Evolutionary conservation across 2,113 vertebrate genomes (phyloP), one percentile per base, ranked within the genome.

Genomic region (Chaetodon auriga): DNA sequence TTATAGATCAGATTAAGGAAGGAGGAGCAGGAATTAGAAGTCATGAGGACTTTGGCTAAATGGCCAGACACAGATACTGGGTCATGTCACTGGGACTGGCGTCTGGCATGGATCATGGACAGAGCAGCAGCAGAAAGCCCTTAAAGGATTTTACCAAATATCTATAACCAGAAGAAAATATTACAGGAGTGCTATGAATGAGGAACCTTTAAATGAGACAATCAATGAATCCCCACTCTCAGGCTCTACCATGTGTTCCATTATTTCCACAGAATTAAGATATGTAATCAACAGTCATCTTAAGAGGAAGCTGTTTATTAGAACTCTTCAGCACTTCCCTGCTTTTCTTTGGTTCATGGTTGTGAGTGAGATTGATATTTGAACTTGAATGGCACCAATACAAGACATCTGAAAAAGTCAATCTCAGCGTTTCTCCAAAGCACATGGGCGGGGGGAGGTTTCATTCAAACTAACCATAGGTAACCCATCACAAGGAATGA

Each of bases 1-100:
- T 25, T 57, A 77, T 46, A 87, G 77, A 82, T 82, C 48, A 87
- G 88, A 86, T 90, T 90, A 91, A 54, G 69, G 41, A 54, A 15
- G 58, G 45, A 64, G 38, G 55, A 65, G 54, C 46, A 76, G 58
- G 79, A 89, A 88, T 89, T 92, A 81, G 58, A 78, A 46, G 4
- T 68, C 74, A 86, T 57, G 60, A 72, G 14, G 45, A 54, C 12
- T 15, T 75, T 13, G 68, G 21, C 74, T 71, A 60, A 71, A 54
- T 54, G 53, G 14, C 71, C 45, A 92, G 87, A 90, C 87, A 80
- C 30, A 41, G 74, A 53, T 36, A 61, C 75, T 25, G 8, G 85
- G 85, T 48, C 75, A 90, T 48, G 74, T 77, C 71, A 77, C n/a
- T 81, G 65, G 65, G 69, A n/a, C 69, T 48, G 14, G 23, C 57